Percentiles rank a stretch among this genome's conserved stretches.
phyloP scores from a whole-genome alignment of 2,113 vertebrate species.

The Bettongia penicillata region DNA sequence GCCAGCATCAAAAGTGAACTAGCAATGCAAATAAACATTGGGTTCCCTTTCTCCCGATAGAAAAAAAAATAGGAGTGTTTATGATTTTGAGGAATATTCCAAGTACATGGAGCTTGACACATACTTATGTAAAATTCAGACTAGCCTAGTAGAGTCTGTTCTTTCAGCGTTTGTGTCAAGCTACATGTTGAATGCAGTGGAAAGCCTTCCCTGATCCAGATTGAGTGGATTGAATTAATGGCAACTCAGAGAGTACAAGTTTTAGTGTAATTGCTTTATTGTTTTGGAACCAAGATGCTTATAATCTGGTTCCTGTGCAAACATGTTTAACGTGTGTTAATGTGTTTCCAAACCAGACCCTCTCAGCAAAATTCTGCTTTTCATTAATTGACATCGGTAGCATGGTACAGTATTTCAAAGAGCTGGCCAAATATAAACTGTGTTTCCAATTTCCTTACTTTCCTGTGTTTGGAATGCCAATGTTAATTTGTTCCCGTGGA shows the following conservation, averaged over 20 bases:
- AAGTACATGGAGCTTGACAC: conserved; percentile 30
- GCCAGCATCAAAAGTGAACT: conserved; percentile 69
- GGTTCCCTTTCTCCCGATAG: conserved; percentile 5
- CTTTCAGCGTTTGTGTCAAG: conserved; percentile 43
- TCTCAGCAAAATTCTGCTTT: conserved; percentile 86
- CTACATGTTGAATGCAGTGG: conserved; percentile 57
- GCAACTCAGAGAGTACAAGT: conserved; percentile 79
- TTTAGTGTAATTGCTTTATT: conserved; percentile 88
- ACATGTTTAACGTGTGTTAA: conserved; percentile 91
- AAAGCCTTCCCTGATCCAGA: conserved; percentile 80
- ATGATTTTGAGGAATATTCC: conserved; percentile 38
- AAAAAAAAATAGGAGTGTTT: conserved; percentile 8
- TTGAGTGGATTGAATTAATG: conserved; percentile 84
- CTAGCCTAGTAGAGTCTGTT: background rate
- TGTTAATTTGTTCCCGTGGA: conserved; percentile 90
- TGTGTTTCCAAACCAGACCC: conserved; percentile 88
- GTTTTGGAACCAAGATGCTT: conserved; percentile 87
- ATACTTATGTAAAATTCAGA: background rate
- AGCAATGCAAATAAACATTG: conserved; percentile 65
- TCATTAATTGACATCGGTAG: conserved; percentile 92
- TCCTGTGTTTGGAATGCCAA: conserved; percentile 90
- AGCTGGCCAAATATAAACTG: conserved; percentile 87
- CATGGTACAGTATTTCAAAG: conserved; percentile 91
- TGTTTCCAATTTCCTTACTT: conserved; percentile 92
- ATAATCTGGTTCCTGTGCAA: conserved; percentile 88